These are phyloP conservation scores for Acanthiza pusilla DNA, from an alignment of 2,797 vertebrate species.

Conservation along the genomic window DNA sequence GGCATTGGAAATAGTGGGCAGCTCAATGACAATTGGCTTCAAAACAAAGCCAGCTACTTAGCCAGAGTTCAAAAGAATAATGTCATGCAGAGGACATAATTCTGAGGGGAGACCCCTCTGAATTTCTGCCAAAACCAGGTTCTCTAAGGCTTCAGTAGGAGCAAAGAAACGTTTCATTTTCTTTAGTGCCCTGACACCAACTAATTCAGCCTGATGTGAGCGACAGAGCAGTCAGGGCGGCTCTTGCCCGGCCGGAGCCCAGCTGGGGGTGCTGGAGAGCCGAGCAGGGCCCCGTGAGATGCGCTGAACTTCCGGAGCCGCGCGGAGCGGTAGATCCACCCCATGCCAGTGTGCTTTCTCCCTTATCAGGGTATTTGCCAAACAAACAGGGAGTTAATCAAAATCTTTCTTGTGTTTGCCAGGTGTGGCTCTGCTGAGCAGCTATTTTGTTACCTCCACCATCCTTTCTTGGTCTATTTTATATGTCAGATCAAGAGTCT, in stretches of 20 bases:
- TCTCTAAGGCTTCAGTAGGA: background rate
- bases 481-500: background rate
- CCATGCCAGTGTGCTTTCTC: rapidly evolving
- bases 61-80: background rate
- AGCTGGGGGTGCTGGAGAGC: slow-evolving; percentile 36
- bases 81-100: background rate
- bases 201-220: background rate
- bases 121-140: background rate
- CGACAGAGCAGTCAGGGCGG: rapidly evolving
- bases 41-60: background rate
- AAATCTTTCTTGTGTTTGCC: background rate
- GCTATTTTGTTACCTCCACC: background rate
- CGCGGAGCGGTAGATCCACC: rapidly evolving
- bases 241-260: background rate
- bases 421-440: background rate
- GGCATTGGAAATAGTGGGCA: background rate
- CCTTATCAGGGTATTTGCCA: background rate
- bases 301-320: rapidly evolving
- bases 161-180: background rate
- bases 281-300: rapidly evolving
- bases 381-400: background rate
- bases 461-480: background rate
- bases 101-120: background rate
- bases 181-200: background rate
- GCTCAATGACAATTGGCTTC: background rate